Percentiles rank a stretch among this genome's conserved stretches.
These are phyloP conservation scores for Drosophila affinis DNA, from an alignment of 2,888 invertebrate species.

Conservation along the genomic window DNA sequence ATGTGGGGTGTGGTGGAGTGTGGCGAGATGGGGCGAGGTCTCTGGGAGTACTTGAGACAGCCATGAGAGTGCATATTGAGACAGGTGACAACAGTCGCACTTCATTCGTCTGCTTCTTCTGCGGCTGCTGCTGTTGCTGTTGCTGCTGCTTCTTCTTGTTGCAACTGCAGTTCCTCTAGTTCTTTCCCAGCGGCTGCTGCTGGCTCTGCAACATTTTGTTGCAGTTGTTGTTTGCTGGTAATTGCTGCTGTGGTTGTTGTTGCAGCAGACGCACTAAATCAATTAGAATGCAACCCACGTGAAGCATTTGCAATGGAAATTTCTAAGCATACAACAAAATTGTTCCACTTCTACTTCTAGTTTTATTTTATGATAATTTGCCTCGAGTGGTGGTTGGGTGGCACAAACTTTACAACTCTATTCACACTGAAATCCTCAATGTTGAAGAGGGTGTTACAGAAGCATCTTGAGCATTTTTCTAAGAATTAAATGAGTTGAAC, in stretches of 20 bases:
- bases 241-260: slow-evolving; percentile 25
- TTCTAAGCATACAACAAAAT: slow-evolving; percentile 36
- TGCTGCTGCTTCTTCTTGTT: slow-evolving; percentile 20
- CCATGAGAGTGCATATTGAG: slow-evolving; percentile 74
- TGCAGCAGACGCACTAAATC: slow-evolving; percentile 66
- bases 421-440: slow-evolving; percentile 31
- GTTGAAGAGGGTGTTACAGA: background rate
- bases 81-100: slow-evolving; percentile 72
- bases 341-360: slow-evolving; percentile 42
- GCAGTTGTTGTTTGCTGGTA: slow-evolving; percentile 23
- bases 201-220: slow-evolving; percentile 11
- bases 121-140: background rate
- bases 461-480: slow-evolving; percentile 29
- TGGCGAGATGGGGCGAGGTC: slow-evolving; percentile 30
- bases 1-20: slow-evolving; percentile 10
- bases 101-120: slow-evolving; percentile 46
- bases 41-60: slow-evolving; percentile 69
- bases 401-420: slow-evolving; percentile 32
- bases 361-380: slow-evolving; percentile 25
- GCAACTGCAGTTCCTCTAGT: slow-evolving; percentile 35
- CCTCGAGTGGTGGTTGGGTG: background rate
- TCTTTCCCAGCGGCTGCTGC: slow-evolving; percentile 14
- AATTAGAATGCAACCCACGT: slow-evolving; percentile 55
- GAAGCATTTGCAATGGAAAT: slow-evolving; percentile 44
- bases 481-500: slow-evolving; percentile 5